Evolutionary conservation across 2,888 invertebrate species (phyloP).

Genomic region (Xylota sylvarum): DNA sequence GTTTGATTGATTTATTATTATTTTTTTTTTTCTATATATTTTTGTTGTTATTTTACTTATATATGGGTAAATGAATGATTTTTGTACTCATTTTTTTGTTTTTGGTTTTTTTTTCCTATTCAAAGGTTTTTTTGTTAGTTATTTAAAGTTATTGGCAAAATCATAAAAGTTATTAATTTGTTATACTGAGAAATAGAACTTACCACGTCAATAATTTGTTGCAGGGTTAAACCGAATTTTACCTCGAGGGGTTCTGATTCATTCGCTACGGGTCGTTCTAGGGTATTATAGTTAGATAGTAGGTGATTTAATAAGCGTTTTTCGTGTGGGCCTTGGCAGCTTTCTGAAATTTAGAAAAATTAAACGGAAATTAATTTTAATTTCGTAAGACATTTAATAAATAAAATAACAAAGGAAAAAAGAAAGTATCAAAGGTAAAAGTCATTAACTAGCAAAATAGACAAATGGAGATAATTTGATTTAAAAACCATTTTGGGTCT

Average conservation of each 20-base stretch:
- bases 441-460: too few relatives aligned
- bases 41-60: constrained; percentile 52
- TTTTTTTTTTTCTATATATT: constrained; percentile 54
- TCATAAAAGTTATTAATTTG: constrained; percentile 3
- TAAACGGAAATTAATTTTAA: not conserved
- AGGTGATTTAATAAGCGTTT: constrained; percentile 93
- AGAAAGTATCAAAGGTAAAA: too few relatives aligned
- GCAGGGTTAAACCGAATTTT: constrained; percentile 95
- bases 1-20: constrained; percentile 34
- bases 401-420: too few relatives aligned
- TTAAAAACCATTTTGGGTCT: too few relatives aligned
- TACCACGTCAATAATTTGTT: constrained; percentile 98
- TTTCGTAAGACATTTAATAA: too few relatives aligned
- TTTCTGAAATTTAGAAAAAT: constrained; percentile 87
- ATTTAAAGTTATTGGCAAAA: constrained; percentile 27
- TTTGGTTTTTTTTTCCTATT: constrained; percentile 47
- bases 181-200: constrained; percentile 85
- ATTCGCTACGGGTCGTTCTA: constrained; percentile 96
- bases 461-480: too few relatives aligned
- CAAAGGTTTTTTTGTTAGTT: constrained; percentile 33
- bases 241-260: constrained; percentile 96
- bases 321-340: constrained; percentile 95
- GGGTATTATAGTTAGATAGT: constrained; percentile 92
- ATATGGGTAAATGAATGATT: constrained; percentile 54
- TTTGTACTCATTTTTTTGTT: constrained; percentile 49